Evolutionary conservation across 2,797 vertebrate genomes (phyloP), one percentile per base, ranked within the genome.

Genomic region (Labroides dimidiatus): DNA sequence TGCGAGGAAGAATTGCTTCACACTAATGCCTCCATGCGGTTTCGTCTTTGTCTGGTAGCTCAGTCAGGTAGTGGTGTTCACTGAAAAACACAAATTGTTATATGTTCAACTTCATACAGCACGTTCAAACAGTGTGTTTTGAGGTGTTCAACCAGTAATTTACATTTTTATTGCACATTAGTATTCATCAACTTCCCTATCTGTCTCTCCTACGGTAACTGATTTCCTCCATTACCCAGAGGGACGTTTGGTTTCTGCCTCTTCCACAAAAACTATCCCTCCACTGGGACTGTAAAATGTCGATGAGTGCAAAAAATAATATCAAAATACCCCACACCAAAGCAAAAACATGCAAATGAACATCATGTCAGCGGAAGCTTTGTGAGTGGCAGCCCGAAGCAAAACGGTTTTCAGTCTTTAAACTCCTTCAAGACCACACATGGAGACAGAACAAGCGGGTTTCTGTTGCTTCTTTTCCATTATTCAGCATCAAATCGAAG

Each of bases 331-430:
- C 13, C 20, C 47, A n/a, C 56, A 82, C 52, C 27, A 58, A 58
- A 78, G 65, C 61, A 49, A 64, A 75, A 64, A 66, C 54, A 81
- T 81, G 75, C 42, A 80, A 75, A 86, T 75, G 17, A 51, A 19
- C 41, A 39, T 54, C 39, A 30, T 64, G 53, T 60, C 51, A 21
- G 62, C 45, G 53, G 57, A 49, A 4, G 13, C 42, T 64, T 59
- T 51, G 52, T 78, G 82, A 86, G n/a, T 77, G 75, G 72, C 77
- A 60, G 63, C 71, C 66, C 69, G 75, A 68, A 84, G 51, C 37
- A 37, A 50, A 8, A 15, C 1, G 2, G 58, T 13, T 36, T 41
- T 50, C 45, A 15, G 19, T 81, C 66, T 72, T 23, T 48, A 43
- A 41, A 64, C 74, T 53, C 39, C 23, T n/a, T 33, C 30, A 33